phyloP scores from a whole-genome alignment of 2,113 vertebrate genomes.

The Austrofundulus limnaeus region DNA sequence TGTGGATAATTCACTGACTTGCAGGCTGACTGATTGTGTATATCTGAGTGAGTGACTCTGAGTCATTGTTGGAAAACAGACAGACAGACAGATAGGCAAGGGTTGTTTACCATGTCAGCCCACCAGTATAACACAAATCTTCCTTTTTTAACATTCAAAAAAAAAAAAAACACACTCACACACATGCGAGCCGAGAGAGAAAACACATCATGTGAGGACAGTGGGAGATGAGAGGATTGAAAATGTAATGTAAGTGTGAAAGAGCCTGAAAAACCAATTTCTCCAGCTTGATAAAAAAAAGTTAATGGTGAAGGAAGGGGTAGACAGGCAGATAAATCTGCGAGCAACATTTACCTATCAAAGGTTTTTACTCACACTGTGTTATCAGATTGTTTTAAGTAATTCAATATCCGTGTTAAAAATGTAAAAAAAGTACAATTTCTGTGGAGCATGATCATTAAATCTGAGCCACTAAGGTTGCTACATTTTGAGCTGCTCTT shows the following conservation, averaged over 20 bases:
- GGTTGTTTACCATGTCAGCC: constrained; percentile 71
- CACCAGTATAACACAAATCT: constrained; percentile 61
- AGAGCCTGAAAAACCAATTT: constrained; percentile 28
- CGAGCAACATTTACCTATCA: constrained; percentile 35
- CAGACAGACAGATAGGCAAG: constrained; percentile 66
- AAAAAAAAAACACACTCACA: constrained; percentile 9
- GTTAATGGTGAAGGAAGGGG: background rate
- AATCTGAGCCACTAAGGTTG: too few relatives aligned
- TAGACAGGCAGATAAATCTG: constrained; percentile 18
- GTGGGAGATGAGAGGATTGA: constrained; percentile 27
- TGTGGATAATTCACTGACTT: constrained; percentile 80
- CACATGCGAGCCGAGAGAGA: constrained; percentile 7
- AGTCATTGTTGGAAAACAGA: constrained; percentile 73
- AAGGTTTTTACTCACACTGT: constrained; percentile 10
- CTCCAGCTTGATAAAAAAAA: constrained; percentile 28
- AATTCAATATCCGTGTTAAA: background rate
- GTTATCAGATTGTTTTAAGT: constrained; percentile 17
- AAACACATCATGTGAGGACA: constrained; percentile 41
- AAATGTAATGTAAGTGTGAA: constrained; percentile 25
- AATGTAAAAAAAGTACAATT: background rate
- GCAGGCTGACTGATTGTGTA: constrained; percentile 71
- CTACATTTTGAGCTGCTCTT: too few relatives aligned
- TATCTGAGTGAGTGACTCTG: constrained; percentile 73
- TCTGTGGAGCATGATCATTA: background rate
- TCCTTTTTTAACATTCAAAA: constrained; percentile 29